Evolutionary conservation across 2,888 invertebrate species (phyloP).

Genomic region (Leptogaster cylindrica): DNA sequence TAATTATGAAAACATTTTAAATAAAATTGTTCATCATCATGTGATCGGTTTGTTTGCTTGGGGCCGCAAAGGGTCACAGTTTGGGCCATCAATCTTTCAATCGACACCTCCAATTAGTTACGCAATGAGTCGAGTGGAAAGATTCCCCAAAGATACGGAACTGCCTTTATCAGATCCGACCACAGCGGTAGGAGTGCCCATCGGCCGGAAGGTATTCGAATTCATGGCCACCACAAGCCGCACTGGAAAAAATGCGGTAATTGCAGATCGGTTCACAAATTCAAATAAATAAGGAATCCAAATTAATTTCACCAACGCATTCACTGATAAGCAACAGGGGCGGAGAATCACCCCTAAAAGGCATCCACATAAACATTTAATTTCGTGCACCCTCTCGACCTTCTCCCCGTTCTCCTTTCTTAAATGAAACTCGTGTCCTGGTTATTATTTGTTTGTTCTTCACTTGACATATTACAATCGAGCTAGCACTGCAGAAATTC

Average conservation of each 20-base stretch:
- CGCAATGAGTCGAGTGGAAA: slow-evolving; percentile 16
- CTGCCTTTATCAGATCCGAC: background rate
- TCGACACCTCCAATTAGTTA: slow-evolving; percentile 39
- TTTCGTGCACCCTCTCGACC: too few species aligned
- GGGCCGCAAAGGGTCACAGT: slow-evolving; percentile 22
- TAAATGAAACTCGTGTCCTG: background rate
- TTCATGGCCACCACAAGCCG: slow-evolving; percentile 5
- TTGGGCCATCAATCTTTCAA: slow-evolving; percentile 35
- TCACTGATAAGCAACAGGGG: too few species aligned
- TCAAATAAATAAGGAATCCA: too few species aligned
- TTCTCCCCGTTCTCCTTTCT: background rate
- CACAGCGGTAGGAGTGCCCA: background rate
- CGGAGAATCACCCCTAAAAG: too few species aligned
- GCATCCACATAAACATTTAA: too few species aligned
- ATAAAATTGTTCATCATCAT: slow-evolving; percentile 13
- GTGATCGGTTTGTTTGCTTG: background rate
- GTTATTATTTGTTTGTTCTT: slow-evolving; percentile 18
- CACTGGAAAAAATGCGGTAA: too few species aligned
- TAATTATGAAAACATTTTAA: slow-evolving; percentile 2
- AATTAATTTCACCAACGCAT: too few species aligned
- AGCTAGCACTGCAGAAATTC: slow-evolving; percentile 30
- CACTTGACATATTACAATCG: slow-evolving; percentile 30
- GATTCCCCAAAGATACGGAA: slow-evolving; percentile 15
- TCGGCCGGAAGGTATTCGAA: background rate
- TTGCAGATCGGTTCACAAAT: too few species aligned